phyloP scores from a whole-genome alignment of 2,797 vertebrate genomes.

The Coreius guichenoti region DNA sequence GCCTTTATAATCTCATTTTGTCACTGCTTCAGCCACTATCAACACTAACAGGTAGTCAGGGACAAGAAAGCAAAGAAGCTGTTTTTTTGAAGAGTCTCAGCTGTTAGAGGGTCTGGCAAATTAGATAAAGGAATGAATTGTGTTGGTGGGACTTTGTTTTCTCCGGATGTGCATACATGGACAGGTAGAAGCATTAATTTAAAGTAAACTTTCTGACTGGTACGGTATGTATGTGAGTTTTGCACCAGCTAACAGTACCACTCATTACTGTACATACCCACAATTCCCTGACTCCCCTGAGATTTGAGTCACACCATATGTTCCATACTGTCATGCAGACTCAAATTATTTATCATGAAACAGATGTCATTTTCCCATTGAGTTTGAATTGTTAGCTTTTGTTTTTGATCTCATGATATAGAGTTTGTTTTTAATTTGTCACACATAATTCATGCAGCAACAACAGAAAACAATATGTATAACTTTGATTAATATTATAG shows the following conservation, averaged over 20 bases:
- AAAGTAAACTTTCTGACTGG: neutral
- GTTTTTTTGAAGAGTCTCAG: neutral
- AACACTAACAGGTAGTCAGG: neutral
- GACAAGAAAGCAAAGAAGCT: neutral
- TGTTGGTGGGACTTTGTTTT: neutral
- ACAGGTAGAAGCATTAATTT: neutral
- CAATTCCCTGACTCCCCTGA: constrained; percentile 9
- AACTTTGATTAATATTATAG: neutral
- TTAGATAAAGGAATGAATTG: constrained; percentile 13
- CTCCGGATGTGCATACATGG: neutral
- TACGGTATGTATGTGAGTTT: neutral
- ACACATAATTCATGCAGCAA: neutral
- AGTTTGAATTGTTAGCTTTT: neutral
- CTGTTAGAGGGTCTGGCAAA: neutral
- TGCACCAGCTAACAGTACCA: neutral
- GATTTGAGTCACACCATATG: constrained; percentile 8
- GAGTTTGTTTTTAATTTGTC: neutral
- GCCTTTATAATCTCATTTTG: neutral
- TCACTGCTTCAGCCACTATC: neutral
- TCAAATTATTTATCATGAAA: constrained; percentile 12
- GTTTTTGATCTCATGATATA: constrained; percentile 8
- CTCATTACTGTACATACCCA: constrained; percentile 8
- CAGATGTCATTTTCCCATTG: neutral
- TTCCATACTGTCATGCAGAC: neutral
- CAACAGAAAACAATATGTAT: neutral